phyloP scores from a whole-genome alignment of 2,888 invertebrate species.

The Tipula unca region DNA sequence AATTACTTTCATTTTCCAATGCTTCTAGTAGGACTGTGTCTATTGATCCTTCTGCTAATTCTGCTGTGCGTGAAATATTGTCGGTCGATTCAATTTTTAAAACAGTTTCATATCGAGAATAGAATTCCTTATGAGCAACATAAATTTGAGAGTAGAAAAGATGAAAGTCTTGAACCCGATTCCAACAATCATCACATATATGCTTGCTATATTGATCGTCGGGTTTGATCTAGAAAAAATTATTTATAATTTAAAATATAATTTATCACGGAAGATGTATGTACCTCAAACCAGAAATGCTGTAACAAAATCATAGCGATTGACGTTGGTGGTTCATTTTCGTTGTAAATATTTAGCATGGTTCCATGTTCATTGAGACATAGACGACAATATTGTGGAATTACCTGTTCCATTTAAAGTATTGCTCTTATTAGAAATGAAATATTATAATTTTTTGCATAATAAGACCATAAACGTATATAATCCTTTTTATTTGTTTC shows the following conservation, averaged over 20 bases:
- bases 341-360: conserved; percentile 32
- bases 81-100: background rate
- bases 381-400: background rate
- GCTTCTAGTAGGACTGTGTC: background rate
- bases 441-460: too few species aligned
- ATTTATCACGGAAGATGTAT: conserved; percentile 17
- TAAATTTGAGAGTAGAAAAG: conserved; percentile 35
- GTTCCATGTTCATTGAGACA: background rate
- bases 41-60: background rate
- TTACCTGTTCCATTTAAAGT: background rate
- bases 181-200: conserved; percentile 36
- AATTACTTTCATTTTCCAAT: background rate
- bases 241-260: background rate
- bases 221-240: conserved; percentile 30
- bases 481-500: too few species aligned
- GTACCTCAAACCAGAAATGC: conserved; percentile 40
- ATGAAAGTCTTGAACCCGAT: conserved; percentile 36
- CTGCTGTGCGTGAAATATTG: background rate
- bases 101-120: background rate
- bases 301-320: conserved; percentile 33
- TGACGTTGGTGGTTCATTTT: conserved; percentile 31
- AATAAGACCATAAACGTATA: too few species aligned
- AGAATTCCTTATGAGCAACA: conserved; percentile 31
- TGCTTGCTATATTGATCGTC: conserved; percentile 36
- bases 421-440: background rate